These are phyloP conservation scores for Synergus laeviventris DNA, from an alignment of 2,888 invertebrate genomes.

Conservation along the genomic window DNA sequence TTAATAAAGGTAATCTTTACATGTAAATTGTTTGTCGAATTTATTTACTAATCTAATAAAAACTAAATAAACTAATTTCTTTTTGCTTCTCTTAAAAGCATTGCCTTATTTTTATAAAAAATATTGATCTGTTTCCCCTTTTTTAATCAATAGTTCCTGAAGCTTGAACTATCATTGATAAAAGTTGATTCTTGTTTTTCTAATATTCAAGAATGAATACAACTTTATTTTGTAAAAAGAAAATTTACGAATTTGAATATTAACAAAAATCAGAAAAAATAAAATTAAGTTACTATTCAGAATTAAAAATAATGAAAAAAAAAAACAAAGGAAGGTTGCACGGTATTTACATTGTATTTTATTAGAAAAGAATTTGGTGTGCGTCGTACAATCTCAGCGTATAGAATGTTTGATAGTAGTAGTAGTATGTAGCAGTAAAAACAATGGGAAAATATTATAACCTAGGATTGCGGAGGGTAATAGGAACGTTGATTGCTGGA, in stretches of 20 bases:
- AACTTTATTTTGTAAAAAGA: neutral
- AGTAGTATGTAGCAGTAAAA: constrained; percentile 3
- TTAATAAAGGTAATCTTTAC: constrained; percentile 72
- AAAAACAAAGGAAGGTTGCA: neutral
- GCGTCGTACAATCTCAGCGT: constrained; percentile 26
- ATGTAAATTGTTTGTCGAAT: too few relatives aligned
- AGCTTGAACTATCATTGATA: too few relatives aligned
- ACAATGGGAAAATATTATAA: constrained; percentile 43
- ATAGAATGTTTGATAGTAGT: constrained; percentile 18
- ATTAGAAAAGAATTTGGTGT: constrained; percentile 28
- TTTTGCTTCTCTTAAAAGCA: too few relatives aligned
- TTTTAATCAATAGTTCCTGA: too few relatives aligned
- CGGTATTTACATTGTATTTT: constrained; percentile 1
- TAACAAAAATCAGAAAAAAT: neutral
- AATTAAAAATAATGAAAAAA: neutral
- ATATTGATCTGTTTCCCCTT: too few relatives aligned
- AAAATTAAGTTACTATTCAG: too few relatives aligned
- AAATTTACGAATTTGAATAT: neutral
- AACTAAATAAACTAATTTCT: too few relatives aligned
- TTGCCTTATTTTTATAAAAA: too few relatives aligned
- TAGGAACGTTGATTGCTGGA: constrained; percentile 65
- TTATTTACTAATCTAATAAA: too few relatives aligned
- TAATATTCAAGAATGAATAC: neutral
- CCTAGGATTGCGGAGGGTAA: constrained; percentile 69
- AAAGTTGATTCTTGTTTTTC: neutral